Conservation (phyloP, 1,140 invertebrate genomes). For the Rhagoletis zephyria region DNA sequence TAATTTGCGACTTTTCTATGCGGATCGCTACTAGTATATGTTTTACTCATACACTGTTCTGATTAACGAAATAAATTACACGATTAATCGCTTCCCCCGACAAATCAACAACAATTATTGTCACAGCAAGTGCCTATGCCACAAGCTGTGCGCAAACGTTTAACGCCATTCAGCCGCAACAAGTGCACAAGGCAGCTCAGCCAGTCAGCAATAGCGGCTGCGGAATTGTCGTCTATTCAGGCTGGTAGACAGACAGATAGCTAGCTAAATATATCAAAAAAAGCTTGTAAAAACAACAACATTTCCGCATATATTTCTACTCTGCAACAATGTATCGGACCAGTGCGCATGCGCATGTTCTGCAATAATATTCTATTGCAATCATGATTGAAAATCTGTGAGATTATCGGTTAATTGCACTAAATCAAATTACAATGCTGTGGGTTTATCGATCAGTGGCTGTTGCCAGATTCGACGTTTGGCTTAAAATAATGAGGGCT, state of each 20-base stretch:
- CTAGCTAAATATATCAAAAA: neutral
- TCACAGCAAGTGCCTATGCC: conserved; percentile 37
- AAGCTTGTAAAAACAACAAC: neutral
- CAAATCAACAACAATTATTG: conserved; percentile 50
- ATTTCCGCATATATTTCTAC: conserved; percentile 22
- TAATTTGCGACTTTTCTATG: neutral
- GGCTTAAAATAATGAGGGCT: too few species aligned
- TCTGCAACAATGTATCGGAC: conserved; percentile 16
- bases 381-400: neutral
- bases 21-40: neutral
- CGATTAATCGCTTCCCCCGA: conserved; percentile 42
- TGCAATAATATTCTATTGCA: neutral
- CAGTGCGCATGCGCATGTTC: neutral
- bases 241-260: neutral
- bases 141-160: conserved; percentile 12
- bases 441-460: too few species aligned
- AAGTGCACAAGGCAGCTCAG: neutral
- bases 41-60: neutral
- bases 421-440: neutral
- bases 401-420: neutral
- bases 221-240: neutral
- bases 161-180: conserved; percentile 28
- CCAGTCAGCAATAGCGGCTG: neutral
- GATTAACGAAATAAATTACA: conserved; percentile 34
- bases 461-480: too few species aligned